These are phyloP conservation scores for Paracanthobrama guichenoti DNA, from an alignment of 2,113 vertebrate genomes.

Conservation along the genomic window DNA sequence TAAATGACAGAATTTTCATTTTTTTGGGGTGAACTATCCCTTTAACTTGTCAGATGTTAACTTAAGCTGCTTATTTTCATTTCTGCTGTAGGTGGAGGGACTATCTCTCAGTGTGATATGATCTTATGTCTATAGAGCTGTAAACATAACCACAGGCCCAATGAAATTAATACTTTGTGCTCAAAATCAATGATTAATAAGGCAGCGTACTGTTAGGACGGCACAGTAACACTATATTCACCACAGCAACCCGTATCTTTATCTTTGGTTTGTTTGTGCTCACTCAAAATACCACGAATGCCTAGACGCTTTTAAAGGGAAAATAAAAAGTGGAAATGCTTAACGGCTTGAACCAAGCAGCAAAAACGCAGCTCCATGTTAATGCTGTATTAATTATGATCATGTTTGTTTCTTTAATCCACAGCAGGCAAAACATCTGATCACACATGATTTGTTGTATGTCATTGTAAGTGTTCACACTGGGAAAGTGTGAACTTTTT, in stretches of 20 bases:
- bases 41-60: constrained; percentile 5
- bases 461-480: neutral
- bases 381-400: neutral
- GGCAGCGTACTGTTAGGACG: constrained; percentile 63
- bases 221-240: constrained; percentile 64
- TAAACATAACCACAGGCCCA: constrained; percentile 61
- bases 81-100: constrained; percentile 6
- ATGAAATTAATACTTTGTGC: constrained; percentile 66
- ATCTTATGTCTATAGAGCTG: constrained; percentile 58
- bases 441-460: neutral
- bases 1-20: neutral
- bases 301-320: neutral
- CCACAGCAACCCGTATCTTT: constrained; percentile 60
- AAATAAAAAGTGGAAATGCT: constrained; percentile 20
- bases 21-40: neutral
- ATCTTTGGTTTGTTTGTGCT: constrained; percentile 58
- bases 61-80: constrained; percentile 25
- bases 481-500: neutral
- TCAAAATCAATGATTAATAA: constrained; percentile 77
- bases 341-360: neutral
- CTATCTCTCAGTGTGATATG: constrained; percentile 17
- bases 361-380: neutral
- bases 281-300: neutral
- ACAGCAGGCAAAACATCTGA: neutral
- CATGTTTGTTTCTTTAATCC: neutral